A percentile compares a stretch with the other conserved stretches of the same genome.
These are phyloP conservation scores for Rhinella marina DNA, from an alignment of 2,797 vertebrate species.

Conservation along the genomic window DNA sequence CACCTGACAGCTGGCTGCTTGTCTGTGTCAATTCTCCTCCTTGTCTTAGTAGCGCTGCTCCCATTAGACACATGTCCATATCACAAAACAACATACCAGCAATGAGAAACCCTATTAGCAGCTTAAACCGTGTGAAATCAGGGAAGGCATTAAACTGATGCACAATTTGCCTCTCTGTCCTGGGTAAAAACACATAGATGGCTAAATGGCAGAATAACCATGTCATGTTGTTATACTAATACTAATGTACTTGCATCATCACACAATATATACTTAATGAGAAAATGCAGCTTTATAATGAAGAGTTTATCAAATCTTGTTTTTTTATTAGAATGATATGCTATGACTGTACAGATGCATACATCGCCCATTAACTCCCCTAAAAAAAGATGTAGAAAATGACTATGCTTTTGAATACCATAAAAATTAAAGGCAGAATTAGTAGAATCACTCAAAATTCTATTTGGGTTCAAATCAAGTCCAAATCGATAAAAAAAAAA, in stretches of 20 bases:
- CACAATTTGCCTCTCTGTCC: conserved; percentile 17
- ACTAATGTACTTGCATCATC: not conserved
- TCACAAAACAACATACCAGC: conserved; percentile 58
- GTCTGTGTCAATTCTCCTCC: conserved; percentile 62
- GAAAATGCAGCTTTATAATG: not conserved
- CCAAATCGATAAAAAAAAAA: too few relatives aligned
- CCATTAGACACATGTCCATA: conserved; percentile 62
- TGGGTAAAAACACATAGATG: not conserved
- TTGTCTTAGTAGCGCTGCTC: conserved; percentile 64
- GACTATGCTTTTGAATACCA: too few relatives aligned
- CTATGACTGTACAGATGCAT: too few relatives aligned
- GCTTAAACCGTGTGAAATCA: conserved; percentile 40
- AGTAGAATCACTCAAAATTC: too few relatives aligned
- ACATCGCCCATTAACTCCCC: too few relatives aligned
- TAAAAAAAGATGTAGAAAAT: too few relatives aligned
- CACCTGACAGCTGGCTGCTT: conserved; percentile 67
- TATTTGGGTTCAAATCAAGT: too few relatives aligned
- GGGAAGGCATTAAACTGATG: conserved; percentile 27
- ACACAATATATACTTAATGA: not conserved
- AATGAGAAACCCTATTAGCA: conserved; percentile 58
- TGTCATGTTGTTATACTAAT: not conserved
- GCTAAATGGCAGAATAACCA: not conserved
- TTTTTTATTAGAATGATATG: not conserved
- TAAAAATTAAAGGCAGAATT: too few relatives aligned
- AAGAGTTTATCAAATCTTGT: not conserved